phyloP scores from a whole-genome alignment of 2,888 invertebrate genomes.

The Plebejus melissa region DNA sequence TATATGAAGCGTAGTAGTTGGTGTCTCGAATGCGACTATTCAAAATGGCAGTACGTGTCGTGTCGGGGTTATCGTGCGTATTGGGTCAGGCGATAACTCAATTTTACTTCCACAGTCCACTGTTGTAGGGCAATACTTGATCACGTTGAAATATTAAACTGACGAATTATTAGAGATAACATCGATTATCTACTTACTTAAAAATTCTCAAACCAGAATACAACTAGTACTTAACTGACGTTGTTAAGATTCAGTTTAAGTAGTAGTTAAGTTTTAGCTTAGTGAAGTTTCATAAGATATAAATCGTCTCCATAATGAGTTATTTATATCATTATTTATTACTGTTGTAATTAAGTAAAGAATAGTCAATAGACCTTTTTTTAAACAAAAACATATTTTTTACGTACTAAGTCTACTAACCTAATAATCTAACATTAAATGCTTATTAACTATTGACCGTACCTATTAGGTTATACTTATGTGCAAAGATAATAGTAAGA shows the following conservation, averaged over 20 bases:
- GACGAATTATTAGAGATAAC: background rate
- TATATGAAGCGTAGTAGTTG: conserved; percentile 41
- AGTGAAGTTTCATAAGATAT: no score
- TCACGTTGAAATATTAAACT: conserved; percentile 1
- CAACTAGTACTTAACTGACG: background rate
- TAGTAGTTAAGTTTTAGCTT: background rate
- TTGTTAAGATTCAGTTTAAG: no score
- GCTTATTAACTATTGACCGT: no score
- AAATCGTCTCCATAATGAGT: no score
- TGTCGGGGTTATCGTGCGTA: conserved; percentile 48
- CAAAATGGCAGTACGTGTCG: conserved; percentile 60
- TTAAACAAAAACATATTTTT: no score
- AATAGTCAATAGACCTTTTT: no score
- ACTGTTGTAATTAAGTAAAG: no score
- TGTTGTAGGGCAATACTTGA: conserved; percentile 27
- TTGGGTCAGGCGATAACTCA: conserved; percentile 43
- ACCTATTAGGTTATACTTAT: no score
- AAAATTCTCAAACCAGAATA: background rate
- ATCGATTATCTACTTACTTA: background rate
- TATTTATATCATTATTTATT: no score
- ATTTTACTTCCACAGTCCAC: conserved; percentile 37
- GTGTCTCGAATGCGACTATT: conserved; percentile 59
- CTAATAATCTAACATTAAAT: no score
- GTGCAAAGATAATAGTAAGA: no score
- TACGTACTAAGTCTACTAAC: no score